Percentiles rank a stretch among this genome's conserved stretches.
phyloP scores from a whole-genome alignment of 2,113 vertebrate species.

The Glareola pratincola region DNA sequence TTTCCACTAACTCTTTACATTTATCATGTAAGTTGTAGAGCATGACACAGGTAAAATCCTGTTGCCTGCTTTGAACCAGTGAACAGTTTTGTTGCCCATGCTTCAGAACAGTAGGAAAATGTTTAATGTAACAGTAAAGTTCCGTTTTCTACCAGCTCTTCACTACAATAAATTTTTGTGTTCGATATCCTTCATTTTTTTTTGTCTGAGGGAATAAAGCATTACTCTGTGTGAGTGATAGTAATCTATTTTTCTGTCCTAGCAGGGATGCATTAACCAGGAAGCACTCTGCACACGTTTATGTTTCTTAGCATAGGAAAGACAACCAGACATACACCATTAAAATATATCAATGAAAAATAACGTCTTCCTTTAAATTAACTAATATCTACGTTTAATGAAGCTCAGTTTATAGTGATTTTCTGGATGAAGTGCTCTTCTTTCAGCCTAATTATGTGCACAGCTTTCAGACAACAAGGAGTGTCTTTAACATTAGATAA shows the following conservation, averaged over 20 bases:
- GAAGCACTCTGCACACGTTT: slow-evolving; percentile 46
- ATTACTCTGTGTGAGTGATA: slow-evolving; percentile 39
- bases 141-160: slow-evolving; percentile 34
- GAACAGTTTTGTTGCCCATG: slow-evolving; percentile 24
- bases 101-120: slow-evolving; percentile 47
- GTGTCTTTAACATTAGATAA: slow-evolving; percentile 83
- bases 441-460: slow-evolving; percentile 78
- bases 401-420: slow-evolving; percentile 75
- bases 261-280: slow-evolving; percentile 60
- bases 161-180: slow-evolving; percentile 33
- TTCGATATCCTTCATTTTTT: not conserved
- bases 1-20: slow-evolving; percentile 51
- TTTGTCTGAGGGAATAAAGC: slow-evolving; percentile 27
- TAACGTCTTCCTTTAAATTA: slow-evolving; percentile 75
- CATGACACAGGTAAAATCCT: slow-evolving; percentile 21
- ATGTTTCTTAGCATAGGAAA: slow-evolving; percentile 69
- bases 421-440: slow-evolving; percentile 72
- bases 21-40: slow-evolving; percentile 49
- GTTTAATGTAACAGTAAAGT: slow-evolving; percentile 46
- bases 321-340: slow-evolving; percentile 58
- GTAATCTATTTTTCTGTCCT: slow-evolving; percentile 71
- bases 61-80: slow-evolving; percentile 1
- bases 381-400: slow-evolving; percentile 77
- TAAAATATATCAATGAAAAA: slow-evolving; percentile 77
- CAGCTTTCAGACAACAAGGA: slow-evolving; percentile 79